Percentiles rank a stretch among this genome's conserved stretches.
phyloP scores from a whole-genome alignment of 2,888 invertebrate genomes.

The Cancer borealis region DNA sequence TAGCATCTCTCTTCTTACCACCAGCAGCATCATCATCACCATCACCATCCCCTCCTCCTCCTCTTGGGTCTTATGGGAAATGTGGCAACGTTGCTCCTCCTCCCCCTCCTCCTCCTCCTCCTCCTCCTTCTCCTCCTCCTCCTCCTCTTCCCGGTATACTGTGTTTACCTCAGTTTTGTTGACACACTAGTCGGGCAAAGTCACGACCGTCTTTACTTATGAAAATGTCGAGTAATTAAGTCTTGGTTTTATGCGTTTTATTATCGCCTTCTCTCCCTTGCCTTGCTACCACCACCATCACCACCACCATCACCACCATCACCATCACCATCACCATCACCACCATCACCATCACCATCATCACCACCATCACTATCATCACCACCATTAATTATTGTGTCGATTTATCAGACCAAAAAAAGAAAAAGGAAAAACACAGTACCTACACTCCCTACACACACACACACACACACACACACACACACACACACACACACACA shows the following conservation, averaged over 20 bases:
- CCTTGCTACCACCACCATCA: not conserved
- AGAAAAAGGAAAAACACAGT: too few relatives aligned
- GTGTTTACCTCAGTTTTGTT: constrained; percentile 4
- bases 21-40: too few relatives aligned
- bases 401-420: too few relatives aligned
- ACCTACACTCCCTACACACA: too few relatives aligned
- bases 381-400: too few relatives aligned
- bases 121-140: not conserved
- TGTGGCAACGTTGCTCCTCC: not conserved
- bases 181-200: not conserved
- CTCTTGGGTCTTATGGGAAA: too few relatives aligned
- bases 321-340: not conserved
- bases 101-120: not conserved
- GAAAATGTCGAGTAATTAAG: constrained; percentile 29
- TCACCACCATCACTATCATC: not conserved
- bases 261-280: not conserved
- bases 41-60: not conserved
- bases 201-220: not conserved
- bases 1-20: too few relatives aligned
- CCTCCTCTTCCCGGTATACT: not conserved
- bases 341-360: not conserved
- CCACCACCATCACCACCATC: not conserved
- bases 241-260: constrained; percentile 1
- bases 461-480: too few relatives aligned
- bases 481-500: constrained; percentile 3